Evolutionary conservation across 2,797 vertebrate genomes (phyloP).

Genomic region (Emydoidea blandingii): DNA sequence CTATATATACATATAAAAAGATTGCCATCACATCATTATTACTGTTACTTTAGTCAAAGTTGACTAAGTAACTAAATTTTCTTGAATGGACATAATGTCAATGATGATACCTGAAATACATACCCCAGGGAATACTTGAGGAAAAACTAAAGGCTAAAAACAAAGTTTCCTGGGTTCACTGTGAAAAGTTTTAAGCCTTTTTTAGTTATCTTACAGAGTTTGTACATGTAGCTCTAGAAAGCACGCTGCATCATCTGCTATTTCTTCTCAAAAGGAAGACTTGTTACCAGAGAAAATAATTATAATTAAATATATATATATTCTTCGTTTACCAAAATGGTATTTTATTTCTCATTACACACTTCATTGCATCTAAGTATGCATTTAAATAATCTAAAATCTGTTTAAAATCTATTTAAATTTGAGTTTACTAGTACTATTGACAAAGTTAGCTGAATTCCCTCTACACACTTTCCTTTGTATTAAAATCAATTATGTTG

Average conservation of each 20-base stretch:
- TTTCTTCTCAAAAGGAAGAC: constrained; percentile 72
- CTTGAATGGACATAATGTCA: constrained; percentile 73
- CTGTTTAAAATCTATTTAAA: constrained; percentile 74
- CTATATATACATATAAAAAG: constrained; percentile 79
- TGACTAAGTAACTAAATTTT: constrained; percentile 73
- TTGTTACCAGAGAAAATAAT: constrained; percentile 71
- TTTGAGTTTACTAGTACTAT: constrained; percentile 76
- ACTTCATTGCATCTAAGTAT: constrained; percentile 78
- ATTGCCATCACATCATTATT: constrained; percentile 85
- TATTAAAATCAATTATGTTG: constrained; percentile 75
- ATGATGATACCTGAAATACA: constrained; percentile 66
- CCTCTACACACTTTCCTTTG: constrained; percentile 74
- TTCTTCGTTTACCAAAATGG: constrained; percentile 75
- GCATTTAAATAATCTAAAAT: constrained; percentile 75
- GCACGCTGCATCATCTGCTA: constrained; percentile 47
- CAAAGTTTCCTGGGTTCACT: constrained; percentile 48
- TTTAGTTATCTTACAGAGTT: constrained; percentile 58
- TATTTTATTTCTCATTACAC: constrained; percentile 69
- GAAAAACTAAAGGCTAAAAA: constrained; percentile 46
- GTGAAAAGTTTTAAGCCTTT: constrained; percentile 53
- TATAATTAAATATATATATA: constrained; percentile 35
- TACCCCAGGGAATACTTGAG: constrained; percentile 65
- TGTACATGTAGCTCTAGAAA: constrained; percentile 52
- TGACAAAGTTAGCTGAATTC: constrained; percentile 75
- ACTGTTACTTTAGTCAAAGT: constrained; percentile 74